phyloP scores from a whole-genome alignment of 1,140 invertebrate species.

The Atta cephalotes region DNA sequence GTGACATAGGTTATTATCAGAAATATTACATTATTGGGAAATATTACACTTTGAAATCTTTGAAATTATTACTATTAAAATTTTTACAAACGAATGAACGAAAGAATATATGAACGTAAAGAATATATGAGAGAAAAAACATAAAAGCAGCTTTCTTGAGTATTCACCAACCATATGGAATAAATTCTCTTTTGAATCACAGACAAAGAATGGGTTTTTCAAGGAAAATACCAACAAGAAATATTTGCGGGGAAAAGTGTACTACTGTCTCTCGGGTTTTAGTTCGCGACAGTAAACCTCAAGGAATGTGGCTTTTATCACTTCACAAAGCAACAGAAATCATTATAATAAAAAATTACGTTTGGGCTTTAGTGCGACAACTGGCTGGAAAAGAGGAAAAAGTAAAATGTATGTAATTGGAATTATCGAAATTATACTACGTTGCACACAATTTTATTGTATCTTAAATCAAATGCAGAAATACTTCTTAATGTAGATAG shows the following conservation, averaged over 20 bases:
- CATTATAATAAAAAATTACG: constrained; percentile 47
- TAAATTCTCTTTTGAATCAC: constrained; percentile 45
- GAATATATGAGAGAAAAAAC: not conserved
- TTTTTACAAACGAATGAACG: not conserved
- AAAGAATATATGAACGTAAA: not conserved
- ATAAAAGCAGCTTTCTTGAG: not conserved
- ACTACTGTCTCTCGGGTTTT: constrained; percentile 41
- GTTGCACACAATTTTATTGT: not conserved
- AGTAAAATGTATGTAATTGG: not conserved
- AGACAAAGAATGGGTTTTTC: constrained; percentile 47
- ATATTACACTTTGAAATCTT: not conserved
- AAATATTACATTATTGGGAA: not conserved
- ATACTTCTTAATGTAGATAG: not conserved
- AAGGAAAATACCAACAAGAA: constrained; percentile 31
- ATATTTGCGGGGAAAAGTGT: constrained; percentile 41
- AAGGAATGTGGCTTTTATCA: constrained; percentile 30
- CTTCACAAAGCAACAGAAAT: constrained; percentile 37
- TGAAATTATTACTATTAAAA: not conserved
- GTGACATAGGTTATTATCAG: not conserved
- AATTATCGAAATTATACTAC: not conserved
- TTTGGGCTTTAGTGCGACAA: constrained; percentile 37
- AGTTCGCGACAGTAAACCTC: constrained; percentile 22
- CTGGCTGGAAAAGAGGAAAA: not conserved
- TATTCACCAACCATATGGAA: constrained; percentile 15
- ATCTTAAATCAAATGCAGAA: not conserved